Base-by-base conservation (phyloP, 2,888 invertebrate species). In the Rhynchonema sp. region DNA sequence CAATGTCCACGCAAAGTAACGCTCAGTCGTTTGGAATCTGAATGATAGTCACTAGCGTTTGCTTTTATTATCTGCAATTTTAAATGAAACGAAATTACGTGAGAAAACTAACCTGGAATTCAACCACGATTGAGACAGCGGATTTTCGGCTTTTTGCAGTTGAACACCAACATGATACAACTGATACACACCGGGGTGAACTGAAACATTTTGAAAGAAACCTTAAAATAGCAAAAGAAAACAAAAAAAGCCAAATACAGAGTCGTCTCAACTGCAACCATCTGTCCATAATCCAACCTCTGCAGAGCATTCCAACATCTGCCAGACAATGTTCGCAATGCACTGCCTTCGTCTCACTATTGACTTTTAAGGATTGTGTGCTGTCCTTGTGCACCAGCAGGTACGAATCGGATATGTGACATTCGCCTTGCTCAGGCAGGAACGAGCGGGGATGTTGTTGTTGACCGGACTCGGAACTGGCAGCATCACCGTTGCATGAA, bases 1-100 rank as follows among this genome's bases (percentile, higher is more conserved):
- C 49, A 70, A 61, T 56, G 68, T 57, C 61, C 67, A 68, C 1
- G 69, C 65, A 55, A 67, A 65, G 59, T 65, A 70, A 25, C 65
- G 61, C 1, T 66, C 66, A 23, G 63, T 54, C 22, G 64, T 61
- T 20, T 57, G 46, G 57, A 65, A 65, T 38, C 66, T 66, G 30
- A 55, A 64, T n/a, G n/a, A n/a, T n/a, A n/a, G n/a, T n/a, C n/a
- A n/a, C n/a, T n/a, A n/a, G n/a, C n/a, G n/a, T n/a, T n/a, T n/a
- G n/a, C n/a, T n/a, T n/a, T n/a, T n/a, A n/a, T n/a, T n/a, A n/a
- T n/a, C n/a, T n/a, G n/a, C n/a, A n/a, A n/a, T n/a, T n/a, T n/a
- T n/a, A n/a, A n/a, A n/a, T n/a, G n/a, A n/a, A n/a, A n/a, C n/a
- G n/a, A n/a, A n/a, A n/a, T n/a, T n/a, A n/a, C n/a, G n/a, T n/a